Evolutionary conservation across 2,888 invertebrate species (phyloP), one percentile per base, ranked within the genome.

Genomic region (Dexiosoma caninum): DNA sequence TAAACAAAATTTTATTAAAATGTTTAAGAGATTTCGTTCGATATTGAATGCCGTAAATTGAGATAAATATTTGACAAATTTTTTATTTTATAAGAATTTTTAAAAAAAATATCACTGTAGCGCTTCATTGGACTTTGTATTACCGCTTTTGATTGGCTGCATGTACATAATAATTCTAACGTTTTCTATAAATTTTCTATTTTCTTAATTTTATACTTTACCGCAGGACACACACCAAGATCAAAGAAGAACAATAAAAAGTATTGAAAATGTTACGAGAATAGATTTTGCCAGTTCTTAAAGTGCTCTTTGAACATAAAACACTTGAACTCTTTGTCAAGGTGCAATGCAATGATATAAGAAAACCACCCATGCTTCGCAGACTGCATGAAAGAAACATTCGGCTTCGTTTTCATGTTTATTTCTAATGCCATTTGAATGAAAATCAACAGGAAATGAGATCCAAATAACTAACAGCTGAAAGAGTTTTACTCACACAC

Each of bases 391-490:
- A 49, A 5, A 51, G n/a, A 46, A 70, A 64, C 57, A 66, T 51
- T 12, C 40, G 16, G 37, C 37, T 9, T 19, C 46, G 35, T 49
- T 27, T 51, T 19, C 14, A 1, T 44, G 7, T 59, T 59, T 30
- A 16, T 49, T 66, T n/a, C n/a, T 32, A 51, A 14, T 51, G 16
- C 14, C 30, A 51, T 51, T 53, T 53, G 53, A n/a, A 72, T 53
- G 55, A 23, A 12, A 40, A 72, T 35, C 23, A 60, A 60, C 80
- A 80, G 80, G 80, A 80, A 80, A 80, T 80, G 66, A 76, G 66
- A 53, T 70, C 70, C 46, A 70, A 75, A 79, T 79, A 79, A 66
- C 59, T 59, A 51, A 66, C 8, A 59, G 49, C 23, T 49, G 49
- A 32, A 66, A 49, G 49, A 59, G 32, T 51, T 67, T 59, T 53